Conservation (phyloP, 2,797 vertebrate genomes). For the Cercopithecus mitis region DNA sequence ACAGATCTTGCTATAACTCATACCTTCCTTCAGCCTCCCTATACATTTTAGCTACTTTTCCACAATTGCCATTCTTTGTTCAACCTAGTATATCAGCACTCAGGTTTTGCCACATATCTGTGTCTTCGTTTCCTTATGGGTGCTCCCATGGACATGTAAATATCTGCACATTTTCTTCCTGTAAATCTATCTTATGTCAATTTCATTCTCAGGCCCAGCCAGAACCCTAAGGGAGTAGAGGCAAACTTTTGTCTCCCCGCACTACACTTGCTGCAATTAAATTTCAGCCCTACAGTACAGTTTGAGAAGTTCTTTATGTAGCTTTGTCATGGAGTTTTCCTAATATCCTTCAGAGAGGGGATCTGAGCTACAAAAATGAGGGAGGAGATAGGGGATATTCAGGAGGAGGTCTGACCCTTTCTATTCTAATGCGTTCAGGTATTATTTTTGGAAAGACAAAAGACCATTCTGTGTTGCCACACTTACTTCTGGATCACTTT, state of each 20-base stretch:
- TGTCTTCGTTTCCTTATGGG: not conserved
- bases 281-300: not conserved
- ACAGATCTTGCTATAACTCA: not conserved
- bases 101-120: not conserved
- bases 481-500: slow-evolving; percentile 1
- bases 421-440: not conserved
- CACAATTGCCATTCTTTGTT: not conserved
- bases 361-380: not conserved
- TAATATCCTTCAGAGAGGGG: not conserved
- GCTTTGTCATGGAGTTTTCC: not conserved
- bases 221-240: not conserved
- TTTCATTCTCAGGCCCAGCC: not conserved
- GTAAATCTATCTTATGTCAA: not conserved
- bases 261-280: not conserved
- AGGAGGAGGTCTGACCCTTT: not conserved
- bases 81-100: not conserved
- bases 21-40: not conserved
- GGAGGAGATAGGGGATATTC: not conserved
- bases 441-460: slow-evolving; percentile 8
- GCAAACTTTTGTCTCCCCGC: not conserved
- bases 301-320: not conserved
- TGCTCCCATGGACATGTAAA: not conserved
- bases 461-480: not conserved
- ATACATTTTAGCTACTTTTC: not conserved
- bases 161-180: not conserved